Evolutionary conservation across 2,888 invertebrate species (phyloP).

Genomic region (Zygogramma bicolorata): DNA sequence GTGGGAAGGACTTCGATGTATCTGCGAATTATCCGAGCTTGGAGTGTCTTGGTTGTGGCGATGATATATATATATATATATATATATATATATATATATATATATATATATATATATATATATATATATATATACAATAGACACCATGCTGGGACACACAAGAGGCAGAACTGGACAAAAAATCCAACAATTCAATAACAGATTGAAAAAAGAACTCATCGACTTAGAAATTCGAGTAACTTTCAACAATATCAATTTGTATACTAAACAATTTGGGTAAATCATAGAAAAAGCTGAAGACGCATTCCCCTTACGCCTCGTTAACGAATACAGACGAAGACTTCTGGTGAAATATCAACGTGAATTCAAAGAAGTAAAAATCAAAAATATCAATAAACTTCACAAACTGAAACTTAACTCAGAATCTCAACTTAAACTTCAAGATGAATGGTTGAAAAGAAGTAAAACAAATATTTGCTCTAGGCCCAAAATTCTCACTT

Average conservation of each 20-base stretch:
- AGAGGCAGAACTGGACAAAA: background rate
- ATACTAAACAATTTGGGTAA: background rate
- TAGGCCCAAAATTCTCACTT: no score
- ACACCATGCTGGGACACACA: background rate
- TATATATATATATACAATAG: no score
- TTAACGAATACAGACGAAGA: no score
- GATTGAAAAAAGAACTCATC: background rate
- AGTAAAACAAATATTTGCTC: no score
- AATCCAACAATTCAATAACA: background rate
- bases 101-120: no score
- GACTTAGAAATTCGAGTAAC: background rate
- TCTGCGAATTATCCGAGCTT: no score
- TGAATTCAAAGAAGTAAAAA: background rate
- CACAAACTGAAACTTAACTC: background rate
- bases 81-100: no score
- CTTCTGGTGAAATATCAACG: no score
- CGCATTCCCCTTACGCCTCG: background rate
- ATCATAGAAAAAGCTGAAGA: background rate
- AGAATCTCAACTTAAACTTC: background rate
- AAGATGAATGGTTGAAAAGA: background rate
- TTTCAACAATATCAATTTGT: background rate
- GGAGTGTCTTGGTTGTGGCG: no score
- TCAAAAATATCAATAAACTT: background rate
- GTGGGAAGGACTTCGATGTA: no score
- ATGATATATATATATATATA: no score